Base-by-base conservation (phyloP, 2,113 vertebrate species). In the Tor tambroides region DNA sequence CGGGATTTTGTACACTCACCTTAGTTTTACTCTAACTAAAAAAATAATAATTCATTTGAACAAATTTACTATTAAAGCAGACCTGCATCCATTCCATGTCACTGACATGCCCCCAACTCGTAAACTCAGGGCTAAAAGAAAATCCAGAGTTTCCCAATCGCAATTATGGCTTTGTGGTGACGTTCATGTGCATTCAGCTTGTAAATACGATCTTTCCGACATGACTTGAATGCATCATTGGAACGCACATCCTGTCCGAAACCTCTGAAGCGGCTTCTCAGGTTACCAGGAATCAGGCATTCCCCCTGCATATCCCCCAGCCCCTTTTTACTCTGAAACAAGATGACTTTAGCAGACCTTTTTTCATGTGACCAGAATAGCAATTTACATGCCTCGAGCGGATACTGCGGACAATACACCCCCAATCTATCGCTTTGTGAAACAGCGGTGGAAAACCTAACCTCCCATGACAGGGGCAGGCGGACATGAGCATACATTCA, bases 321-420 rank as follows among this genome's bases (percentile, higher is more conserved):
- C 15, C 61, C 80, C 80, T 86, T 67, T 74, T 61, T 86, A 17
- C 87, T 91, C 89, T 90, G 86, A 93, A 90, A 89, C 89, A 87
- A 83, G 92, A 95, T 91, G 83, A 88, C 90, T 94, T 93, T 92
- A 76, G 74, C 92, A 93, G 90, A 92, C 87, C 84, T 83, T 83
- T 80, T 93, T 93, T 93, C 89, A 91, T 91, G 90, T 93, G 91
- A 89, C 91, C 91, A 88, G 86, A 85, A 88, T 69, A 88, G 59
- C 90, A 84, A 92, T 91, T 38, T 84, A 91, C 79, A 91, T 80
- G 46, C 87, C 88, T 90, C 89, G 30, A 21, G 89, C 83, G 89
- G 2, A 84, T 38, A 63, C 46, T 43, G 85, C 35, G 32, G 78
- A 85, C 74, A 84, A 90, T 87, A 43, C 89, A 85, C 49, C 23